Evolutionary conservation across 2,113 vertebrate genomes (phyloP).

Genomic region (Brachyhypopomus gauderio): DNA sequence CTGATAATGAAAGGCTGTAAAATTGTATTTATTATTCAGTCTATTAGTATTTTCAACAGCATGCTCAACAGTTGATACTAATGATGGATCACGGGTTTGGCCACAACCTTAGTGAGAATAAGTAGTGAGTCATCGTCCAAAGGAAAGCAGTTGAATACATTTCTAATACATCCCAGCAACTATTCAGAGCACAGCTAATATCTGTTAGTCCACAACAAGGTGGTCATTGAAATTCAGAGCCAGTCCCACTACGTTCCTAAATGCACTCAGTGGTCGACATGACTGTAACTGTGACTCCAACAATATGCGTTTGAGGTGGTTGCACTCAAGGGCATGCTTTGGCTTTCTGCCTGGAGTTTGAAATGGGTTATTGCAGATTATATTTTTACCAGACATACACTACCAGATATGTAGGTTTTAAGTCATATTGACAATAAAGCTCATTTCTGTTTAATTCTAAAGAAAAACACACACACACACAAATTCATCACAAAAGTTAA

Average conservation of each 20-base stretch:
- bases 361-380: conserved; percentile 9
- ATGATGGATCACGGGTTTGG: background rate
- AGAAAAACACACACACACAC: no score
- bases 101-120: background rate
- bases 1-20: no score
- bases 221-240: conserved; percentile 52
- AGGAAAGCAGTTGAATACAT: conserved; percentile 12
- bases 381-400: conserved; percentile 21
- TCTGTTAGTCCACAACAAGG: conserved; percentile 23
- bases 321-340: conserved; percentile 47
- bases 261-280: conserved; percentile 51
- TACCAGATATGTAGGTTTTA: no score
- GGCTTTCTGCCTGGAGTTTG: conserved; percentile 48
- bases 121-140: conserved; percentile 12
- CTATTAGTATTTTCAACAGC: background rate
- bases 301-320: conserved; percentile 30
- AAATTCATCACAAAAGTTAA: no score
- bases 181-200: background rate
- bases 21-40: no score
- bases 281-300: conserved; percentile 47
- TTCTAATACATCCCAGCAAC: conserved; percentile 9
- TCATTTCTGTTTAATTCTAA: no score
- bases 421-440: no score
- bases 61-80: background rate
- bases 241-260: conserved; percentile 41